Conservation (phyloP, 1,140 invertebrate genomes). For the Drosophila grimshawi region DNA sequence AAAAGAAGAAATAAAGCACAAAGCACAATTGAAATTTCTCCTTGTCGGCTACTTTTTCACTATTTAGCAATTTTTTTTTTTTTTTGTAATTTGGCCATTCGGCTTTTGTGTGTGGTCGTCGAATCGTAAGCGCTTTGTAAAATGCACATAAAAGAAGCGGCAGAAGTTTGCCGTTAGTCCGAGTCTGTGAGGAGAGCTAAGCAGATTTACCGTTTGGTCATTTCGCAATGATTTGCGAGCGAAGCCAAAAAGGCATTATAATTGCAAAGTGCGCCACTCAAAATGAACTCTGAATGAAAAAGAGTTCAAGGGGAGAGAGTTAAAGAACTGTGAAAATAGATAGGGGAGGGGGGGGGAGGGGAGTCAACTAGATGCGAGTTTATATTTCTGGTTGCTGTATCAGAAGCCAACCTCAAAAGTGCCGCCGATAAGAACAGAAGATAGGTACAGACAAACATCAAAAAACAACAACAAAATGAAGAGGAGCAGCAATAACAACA, state of each 20-base stretch:
- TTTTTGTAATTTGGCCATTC: constrained; percentile 55
- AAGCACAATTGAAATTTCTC: constrained; percentile 75
- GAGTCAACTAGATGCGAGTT: constrained; percentile 45
- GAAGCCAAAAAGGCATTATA: constrained; percentile 55
- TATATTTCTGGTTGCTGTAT: constrained; percentile 30
- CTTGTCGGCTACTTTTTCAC: constrained; percentile 71
- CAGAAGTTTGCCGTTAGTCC: constrained; percentile 67
- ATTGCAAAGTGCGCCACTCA: constrained; percentile 63
- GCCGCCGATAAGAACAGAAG: constrained; percentile 14
- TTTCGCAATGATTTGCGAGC: constrained; percentile 62
- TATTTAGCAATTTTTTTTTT: constrained; percentile 44
- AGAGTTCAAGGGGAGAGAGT: constrained; percentile 3
- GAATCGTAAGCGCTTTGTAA: constrained; percentile 64
- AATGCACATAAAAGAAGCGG: constrained; percentile 55
- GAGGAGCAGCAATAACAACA: constrained; percentile 16
- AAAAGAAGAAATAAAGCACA: constrained; percentile 21
- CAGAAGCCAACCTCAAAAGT: not conserved
- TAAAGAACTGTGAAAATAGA: not conserved
- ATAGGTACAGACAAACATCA: constrained; percentile 42
- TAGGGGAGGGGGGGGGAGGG: not conserved
- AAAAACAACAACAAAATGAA: constrained; percentile 32
- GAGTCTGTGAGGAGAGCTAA: constrained; percentile 38
- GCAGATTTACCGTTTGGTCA: constrained; percentile 68
- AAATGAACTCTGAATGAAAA: constrained; percentile 46
- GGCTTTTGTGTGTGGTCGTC: constrained; percentile 50